A percentile compares a stretch with the other conserved stretches of the same genome.
phyloP scores from a whole-genome alignment of 2,888 invertebrate genomes.

The Eristalis pertinax region DNA sequence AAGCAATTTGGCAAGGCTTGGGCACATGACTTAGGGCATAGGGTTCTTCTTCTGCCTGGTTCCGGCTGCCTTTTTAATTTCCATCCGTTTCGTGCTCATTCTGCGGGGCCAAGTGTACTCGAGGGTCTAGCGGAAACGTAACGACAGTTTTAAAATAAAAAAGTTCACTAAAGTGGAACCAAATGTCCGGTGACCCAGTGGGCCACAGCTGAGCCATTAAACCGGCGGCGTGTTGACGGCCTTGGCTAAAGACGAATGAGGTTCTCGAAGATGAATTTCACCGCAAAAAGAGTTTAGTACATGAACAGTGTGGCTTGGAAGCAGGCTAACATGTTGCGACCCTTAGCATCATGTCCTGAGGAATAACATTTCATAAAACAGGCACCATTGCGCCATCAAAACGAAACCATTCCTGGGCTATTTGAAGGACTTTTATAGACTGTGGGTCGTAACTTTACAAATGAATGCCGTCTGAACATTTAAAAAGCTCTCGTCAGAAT shows the following conservation, averaged over 20 bases:
- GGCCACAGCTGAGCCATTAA: too few relatives aligned
- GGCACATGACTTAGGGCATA: background rate
- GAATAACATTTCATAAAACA: too few relatives aligned
- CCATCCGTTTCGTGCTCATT: background rate
- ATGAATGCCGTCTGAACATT: background rate
- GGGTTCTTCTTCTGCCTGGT: background rate
- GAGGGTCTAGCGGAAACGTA: constrained; percentile 10
- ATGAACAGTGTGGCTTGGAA: too few relatives aligned
- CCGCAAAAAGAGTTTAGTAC: too few relatives aligned
- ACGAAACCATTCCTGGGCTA: background rate
- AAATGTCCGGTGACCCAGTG: background rate
- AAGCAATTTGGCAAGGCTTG: background rate
- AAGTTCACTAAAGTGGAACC: constrained; percentile 1
- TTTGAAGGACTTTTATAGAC: background rate
- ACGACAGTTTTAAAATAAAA: background rate
- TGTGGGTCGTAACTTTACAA: background rate
- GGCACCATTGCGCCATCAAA: background rate
- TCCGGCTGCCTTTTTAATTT: constrained; percentile 21
- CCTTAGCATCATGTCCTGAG: too few relatives aligned
- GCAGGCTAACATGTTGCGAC: too few relatives aligned
- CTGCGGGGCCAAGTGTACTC: background rate
- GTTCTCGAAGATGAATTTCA: too few relatives aligned
- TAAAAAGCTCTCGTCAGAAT: background rate
- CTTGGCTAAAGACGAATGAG: too few relatives aligned
- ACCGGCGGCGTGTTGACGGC: too few relatives aligned